Base-by-base conservation (phyloP, 2,888 invertebrate genomes). In the Latheticus oryzae region DNA sequence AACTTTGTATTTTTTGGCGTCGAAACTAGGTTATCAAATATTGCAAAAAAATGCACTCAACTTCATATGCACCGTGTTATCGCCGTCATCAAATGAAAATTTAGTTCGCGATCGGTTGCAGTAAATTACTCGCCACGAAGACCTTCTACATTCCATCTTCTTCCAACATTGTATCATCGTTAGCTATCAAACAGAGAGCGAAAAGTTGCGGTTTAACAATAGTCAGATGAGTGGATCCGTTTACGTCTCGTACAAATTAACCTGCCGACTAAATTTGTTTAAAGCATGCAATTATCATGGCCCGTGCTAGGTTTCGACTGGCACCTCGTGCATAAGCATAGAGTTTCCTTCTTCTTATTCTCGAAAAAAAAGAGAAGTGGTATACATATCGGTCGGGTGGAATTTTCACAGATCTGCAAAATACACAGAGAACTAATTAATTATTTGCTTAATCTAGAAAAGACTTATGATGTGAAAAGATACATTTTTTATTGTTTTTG, bases 231-330 rank as follows among this genome's bases (percentile, higher is more conserved):
- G 71, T 68, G 68, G 73, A 74, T 73, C 72, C 73, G 72, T 73
- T 74, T 72, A 73, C 72, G 75, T 75, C 73, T 70, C 75, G 69
- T 76, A 76, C 75, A 77, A 78, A 78, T 78, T 77, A 78, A 76
- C 74, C 74, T 75, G 74, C 75, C 73, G 74, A 68, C 74, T 75
- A 77, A 78, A 78, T 77, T 77, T 73, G 76, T 76, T 76, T 75
- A 75, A 74, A 74, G 73, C 78, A 78, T 78, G 78, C 78, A 78
- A 78, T 78, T 78, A 78, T 75, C 73, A 65, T 69, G 69, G 67
- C 62, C 75, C 72, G 78, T 77, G 74, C 77, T 74, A 73, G 74
- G 72, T 67, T 51, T 67, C 66, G 64, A 62, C 75, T 75, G 77
- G 77, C 74, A 77, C 77, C 70, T 69, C 67, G 64, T 65, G 64